Base-by-base conservation (phyloP, 2,113 vertebrate species). In the Alosa alosa region DNA sequence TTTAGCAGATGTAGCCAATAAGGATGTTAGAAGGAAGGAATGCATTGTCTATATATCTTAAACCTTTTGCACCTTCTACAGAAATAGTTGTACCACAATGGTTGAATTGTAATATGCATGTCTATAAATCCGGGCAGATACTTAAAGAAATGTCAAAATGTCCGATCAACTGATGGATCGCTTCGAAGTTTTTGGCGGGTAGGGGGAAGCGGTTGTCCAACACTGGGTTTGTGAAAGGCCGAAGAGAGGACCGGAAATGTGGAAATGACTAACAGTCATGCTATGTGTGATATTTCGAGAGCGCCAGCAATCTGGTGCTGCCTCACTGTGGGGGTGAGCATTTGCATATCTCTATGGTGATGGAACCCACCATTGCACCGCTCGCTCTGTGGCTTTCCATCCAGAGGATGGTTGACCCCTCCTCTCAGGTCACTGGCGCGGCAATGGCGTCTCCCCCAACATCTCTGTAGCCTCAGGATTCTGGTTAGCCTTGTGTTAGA, bases 261-360 rank as follows among this genome's bases (percentile, higher is more conserved):
- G 11, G 72, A 78, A 78, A 78, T 78, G 64, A 72, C 31, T 78
- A 13, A 41, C 36, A 39, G 64, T 36, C 8, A 15, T 36, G 10
- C 36, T 39, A 15, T 75, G 72, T 36, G 20, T 39, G 17, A 81
- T 52, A 57, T 85, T 45, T 45, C 47, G 47, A 60, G 15, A 50
- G 50, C 52, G 47, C 44, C 64, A 82, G 49, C 3, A 22, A 44
- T 50, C 31, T 46, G 22, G 46, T 31, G 57, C 64, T 36, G 60
- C 72, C 36, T 25, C 82, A 82, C 9, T 78, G 46, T 22, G 64
- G 83, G 64, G 49, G 45, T 87, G 72, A 18, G 9, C n/a, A 85
- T 88, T 87, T 89, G 57, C 83, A 86, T 78, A 75, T 90, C 81
- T 41, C 87, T 83, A 85, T 86, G 83, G 83, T 15, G 64, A 85